These are phyloP conservation scores for Trichopria drosophilae DNA, from an alignment of 2,888 invertebrate species.

Conservation along the genomic window DNA sequence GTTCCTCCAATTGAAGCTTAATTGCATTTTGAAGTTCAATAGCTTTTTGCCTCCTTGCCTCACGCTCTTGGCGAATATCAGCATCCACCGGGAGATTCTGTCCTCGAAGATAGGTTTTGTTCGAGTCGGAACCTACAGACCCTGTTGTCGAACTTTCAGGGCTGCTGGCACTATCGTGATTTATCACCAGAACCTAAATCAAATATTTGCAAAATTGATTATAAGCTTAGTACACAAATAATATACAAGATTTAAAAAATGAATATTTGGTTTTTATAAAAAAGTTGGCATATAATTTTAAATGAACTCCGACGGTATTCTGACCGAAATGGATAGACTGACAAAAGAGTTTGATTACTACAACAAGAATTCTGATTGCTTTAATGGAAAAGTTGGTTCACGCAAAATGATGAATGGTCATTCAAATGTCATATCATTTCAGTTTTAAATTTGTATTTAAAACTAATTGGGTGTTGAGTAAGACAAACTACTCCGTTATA, in stretches of 20 bases:
- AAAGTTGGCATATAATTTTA: neutral
- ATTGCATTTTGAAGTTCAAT: slow-evolving; percentile 85
- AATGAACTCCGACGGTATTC: too few relatives aligned
- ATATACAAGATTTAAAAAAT: neutral
- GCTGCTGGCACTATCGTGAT: slow-evolving; percentile 59
- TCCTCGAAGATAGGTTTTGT: slow-evolving; percentile 75
- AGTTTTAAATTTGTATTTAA: too few relatives aligned
- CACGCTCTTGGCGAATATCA: slow-evolving; percentile 77
- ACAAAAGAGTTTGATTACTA: too few relatives aligned
- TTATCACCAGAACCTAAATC: slow-evolving; percentile 64
- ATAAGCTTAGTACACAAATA: too few relatives aligned
- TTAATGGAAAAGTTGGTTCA: too few relatives aligned
- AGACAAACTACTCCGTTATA: too few relatives aligned
- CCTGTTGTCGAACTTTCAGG: slow-evolving; percentile 52
- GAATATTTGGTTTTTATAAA: too few relatives aligned
- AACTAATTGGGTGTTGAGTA: too few relatives aligned
- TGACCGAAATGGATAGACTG: too few relatives aligned
- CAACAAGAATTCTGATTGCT: too few relatives aligned
- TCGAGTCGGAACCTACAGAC: slow-evolving; percentile 50
- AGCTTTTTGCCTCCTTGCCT: slow-evolving; percentile 79
- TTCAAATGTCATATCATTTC: too few relatives aligned
- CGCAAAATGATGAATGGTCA: too few relatives aligned
- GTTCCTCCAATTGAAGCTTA: slow-evolving; percentile 81
- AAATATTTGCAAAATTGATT: slow-evolving; percentile 3
- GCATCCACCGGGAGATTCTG: slow-evolving; percentile 85